A percentile compares a stretch with the other conserved stretches of the same genome.
Evolutionary conservation across 1,140 invertebrate species (phyloP).

Genomic region (Orius laevigatus): DNA sequence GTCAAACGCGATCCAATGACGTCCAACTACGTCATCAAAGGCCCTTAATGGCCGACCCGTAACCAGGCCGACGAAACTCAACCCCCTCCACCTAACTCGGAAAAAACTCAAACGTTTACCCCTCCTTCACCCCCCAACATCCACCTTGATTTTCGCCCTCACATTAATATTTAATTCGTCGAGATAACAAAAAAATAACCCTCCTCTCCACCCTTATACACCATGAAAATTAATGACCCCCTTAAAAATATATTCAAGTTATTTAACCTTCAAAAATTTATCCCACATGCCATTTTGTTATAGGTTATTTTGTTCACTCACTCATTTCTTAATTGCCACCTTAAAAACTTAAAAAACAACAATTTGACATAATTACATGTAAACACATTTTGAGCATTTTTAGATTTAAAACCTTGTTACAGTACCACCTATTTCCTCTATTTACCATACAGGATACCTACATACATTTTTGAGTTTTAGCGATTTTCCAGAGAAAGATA

Average conservation of each 20-base stretch:
- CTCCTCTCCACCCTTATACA: no score
- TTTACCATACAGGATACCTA: no score
- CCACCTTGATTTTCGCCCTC: conserved; percentile 3
- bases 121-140: neutral
- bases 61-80: conserved; percentile 2
- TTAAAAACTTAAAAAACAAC: no score
- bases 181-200: conserved; percentile 3
- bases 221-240: conserved; percentile 2
- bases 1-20: conserved; percentile 1
- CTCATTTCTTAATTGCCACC: no score
- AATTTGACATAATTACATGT: no score
- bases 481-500: no score
- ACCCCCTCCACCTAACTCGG: conserved; percentile 3
- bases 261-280: conserved; percentile 3
- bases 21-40: neutral
- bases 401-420: no score
- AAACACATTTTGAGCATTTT: no score
- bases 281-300: no score
- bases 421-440: no score
- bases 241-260: conserved; percentile 5
- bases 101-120: conserved; percentile 2
- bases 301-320: no score
- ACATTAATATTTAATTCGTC: conserved; percentile 12
- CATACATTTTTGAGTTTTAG: no score
- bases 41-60: conserved; percentile 2